Evolutionary conservation across 2,113 vertebrate species (phyloP).

Genomic region (Thalassarche chlororhynchos): DNA sequence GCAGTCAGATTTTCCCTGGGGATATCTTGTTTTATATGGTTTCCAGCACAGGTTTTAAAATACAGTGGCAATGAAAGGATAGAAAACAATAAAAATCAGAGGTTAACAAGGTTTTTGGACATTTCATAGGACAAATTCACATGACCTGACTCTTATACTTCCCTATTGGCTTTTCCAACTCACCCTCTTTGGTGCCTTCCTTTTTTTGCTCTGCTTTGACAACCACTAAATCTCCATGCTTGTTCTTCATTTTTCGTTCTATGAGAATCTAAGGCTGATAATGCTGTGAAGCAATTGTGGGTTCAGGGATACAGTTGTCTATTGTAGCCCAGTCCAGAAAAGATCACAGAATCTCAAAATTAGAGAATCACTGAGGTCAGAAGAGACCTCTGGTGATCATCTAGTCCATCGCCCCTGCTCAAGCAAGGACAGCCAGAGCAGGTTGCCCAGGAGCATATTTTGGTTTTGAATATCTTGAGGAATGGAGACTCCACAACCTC

Average conservation of each 20-base stretch:
- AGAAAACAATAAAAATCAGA: neutral
- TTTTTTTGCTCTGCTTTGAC: neutral
- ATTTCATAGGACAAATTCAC: neutral
- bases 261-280: neutral
- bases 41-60: neutral
- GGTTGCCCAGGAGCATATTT: neutral
- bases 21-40: neutral
- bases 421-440: neutral
- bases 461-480: neutral
- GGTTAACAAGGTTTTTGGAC: neutral
- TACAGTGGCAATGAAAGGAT: neutral
- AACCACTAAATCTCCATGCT: neutral
- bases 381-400: neutral
- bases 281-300: neutral
- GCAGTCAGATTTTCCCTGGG: neutral
- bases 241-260: neutral
- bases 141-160: neutral
- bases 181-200: neutral
- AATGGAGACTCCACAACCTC: neutral
- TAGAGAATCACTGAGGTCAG: neutral
- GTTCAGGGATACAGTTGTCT: neutral
- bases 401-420: accelerated
- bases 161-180: neutral
- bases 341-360: neutral
- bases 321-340: neutral